phyloP scores from a whole-genome alignment of 2,113 vertebrate species.

The Pagrus major region DNA sequence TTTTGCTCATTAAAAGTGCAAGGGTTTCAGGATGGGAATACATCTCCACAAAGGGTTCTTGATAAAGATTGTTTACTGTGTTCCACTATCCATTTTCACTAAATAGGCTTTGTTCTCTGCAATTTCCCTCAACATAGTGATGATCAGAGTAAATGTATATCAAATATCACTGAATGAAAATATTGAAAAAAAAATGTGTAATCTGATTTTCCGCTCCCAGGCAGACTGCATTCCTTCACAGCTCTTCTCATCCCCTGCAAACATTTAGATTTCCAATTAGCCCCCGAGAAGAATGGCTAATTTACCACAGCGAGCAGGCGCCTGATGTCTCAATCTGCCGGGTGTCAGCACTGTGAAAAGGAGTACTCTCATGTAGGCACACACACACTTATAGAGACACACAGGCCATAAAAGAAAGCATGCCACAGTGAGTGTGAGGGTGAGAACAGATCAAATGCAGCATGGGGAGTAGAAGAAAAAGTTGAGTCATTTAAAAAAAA shows the following conservation, averaged over 20 bases:
- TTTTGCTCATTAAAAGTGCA: slow-evolving; percentile 58
- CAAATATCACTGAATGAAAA: slow-evolving; percentile 29
- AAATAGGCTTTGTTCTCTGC: slow-evolving; percentile 21
- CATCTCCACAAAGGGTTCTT: slow-evolving; percentile 39
- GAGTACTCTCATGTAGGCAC: slow-evolving; percentile 78
- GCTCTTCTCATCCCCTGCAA: slow-evolving; percentile 84
- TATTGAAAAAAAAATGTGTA: slow-evolving; percentile 27
- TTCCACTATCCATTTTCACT: slow-evolving; percentile 10
- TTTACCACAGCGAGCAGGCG: slow-evolving; percentile 89
- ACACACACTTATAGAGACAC: slow-evolving; percentile 38
- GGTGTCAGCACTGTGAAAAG: slow-evolving; percentile 93
- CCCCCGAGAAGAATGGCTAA: slow-evolving; percentile 92
- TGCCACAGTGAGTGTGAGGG: slow-evolving; percentile 24
- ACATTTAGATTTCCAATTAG: slow-evolving; percentile 98
- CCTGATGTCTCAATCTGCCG: slow-evolving; percentile 97
- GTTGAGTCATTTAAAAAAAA: slow-evolving; percentile 4
- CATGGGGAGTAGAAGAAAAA: slow-evolving; percentile 22
- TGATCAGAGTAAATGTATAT: slow-evolving; percentile 23
- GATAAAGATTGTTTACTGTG: slow-evolving; percentile 35
- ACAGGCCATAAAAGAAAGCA: slow-evolving; percentile 46
- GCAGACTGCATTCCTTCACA: slow-evolving; percentile 81
- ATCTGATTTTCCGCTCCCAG: slow-evolving; percentile 58
- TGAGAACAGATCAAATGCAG: slow-evolving; percentile 49
- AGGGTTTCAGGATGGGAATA: slow-evolving; percentile 49
- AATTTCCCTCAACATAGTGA: slow-evolving; percentile 17